Evolutionary conservation across 1,140 invertebrate species (phyloP).

Genomic region (Caerostris extrusa): DNA sequence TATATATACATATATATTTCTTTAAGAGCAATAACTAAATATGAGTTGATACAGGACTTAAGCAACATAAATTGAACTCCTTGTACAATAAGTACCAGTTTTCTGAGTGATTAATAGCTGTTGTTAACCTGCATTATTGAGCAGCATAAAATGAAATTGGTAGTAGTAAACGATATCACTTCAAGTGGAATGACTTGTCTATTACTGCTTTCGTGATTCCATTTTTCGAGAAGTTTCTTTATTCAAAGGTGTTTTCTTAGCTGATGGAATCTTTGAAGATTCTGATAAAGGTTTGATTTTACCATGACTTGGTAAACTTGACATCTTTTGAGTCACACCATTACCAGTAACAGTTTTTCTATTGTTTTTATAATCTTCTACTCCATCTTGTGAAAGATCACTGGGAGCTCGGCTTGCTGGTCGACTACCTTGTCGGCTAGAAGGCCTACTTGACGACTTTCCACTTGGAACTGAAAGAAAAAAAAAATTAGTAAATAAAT

Average conservation of each 20-base stretch:
- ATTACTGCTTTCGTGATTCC: neutral
- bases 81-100: neutral
- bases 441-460: constrained; percentile 60
- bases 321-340: neutral
- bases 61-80: neutral
- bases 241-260: constrained; percentile 49
- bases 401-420: constrained; percentile 70
- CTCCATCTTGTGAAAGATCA: constrained; percentile 74
- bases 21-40: neutral
- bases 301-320: neutral
- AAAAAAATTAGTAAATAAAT: neutral
- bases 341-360: constrained; percentile 60
- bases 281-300: neutral
- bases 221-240: neutral
- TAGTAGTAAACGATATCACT: neutral
- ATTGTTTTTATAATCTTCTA: constrained; percentile 63
- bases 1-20: constrained; percentile 7
- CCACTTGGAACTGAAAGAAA: neutral
- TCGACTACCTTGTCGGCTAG: constrained; percentile 70
- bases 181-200: constrained; percentile 21
- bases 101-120: neutral
- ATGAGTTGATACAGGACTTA: constrained; percentile 19
- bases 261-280: constrained; percentile 65
- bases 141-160: neutral
- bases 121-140: constrained; percentile 20